Evolutionary conservation across 1,140 invertebrate species (phyloP).

Genomic region (Anastrepha ludens): DNA sequence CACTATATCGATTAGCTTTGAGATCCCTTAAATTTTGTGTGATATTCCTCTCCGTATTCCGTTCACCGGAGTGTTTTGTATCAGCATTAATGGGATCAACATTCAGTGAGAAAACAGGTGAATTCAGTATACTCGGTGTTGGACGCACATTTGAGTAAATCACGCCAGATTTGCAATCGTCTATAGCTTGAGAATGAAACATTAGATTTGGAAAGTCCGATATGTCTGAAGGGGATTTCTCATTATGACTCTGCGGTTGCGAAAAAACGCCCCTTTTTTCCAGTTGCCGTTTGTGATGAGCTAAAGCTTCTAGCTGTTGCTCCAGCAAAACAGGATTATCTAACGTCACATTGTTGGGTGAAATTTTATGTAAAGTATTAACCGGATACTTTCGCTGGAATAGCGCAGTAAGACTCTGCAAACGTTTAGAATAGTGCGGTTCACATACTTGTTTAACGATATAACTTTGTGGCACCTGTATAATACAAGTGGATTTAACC

Average conservation of each 20-base stretch:
- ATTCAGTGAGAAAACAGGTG: not conserved
- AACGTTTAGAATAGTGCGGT: constrained; percentile 74
- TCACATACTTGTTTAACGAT: constrained; percentile 72
- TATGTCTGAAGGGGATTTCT: not conserved
- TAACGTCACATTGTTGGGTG: constrained; percentile 61
- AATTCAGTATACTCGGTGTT: not conserved
- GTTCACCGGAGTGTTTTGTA: not conserved
- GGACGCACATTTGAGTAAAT: not conserved
- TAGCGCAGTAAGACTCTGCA: constrained; percentile 61
- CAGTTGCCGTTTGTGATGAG: constrained; percentile 71
- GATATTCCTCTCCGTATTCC: not conserved
- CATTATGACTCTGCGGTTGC: constrained; percentile 56
- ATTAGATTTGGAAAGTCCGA: constrained; percentile 6
- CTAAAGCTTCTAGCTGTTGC: constrained; percentile 70
- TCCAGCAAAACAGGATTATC: constrained; percentile 70
- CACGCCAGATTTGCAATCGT: not conserved
- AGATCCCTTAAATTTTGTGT: not conserved
- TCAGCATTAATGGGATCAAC: not conserved
- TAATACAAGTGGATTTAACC: not conserved
- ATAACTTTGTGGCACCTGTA: constrained; percentile 66
- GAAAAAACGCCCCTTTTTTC: constrained; percentile 67
- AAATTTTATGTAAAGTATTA: constrained; percentile 51
- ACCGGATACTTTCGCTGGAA: constrained; percentile 58
- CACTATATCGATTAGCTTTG: not conserved
- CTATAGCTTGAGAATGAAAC: not conserved